Percentiles rank a stretch among this genome's conserved stretches.
These are phyloP conservation scores for Tetramorium alpestre DNA, from an alignment of 1,140 invertebrate species.

Conservation along the genomic window DNA sequence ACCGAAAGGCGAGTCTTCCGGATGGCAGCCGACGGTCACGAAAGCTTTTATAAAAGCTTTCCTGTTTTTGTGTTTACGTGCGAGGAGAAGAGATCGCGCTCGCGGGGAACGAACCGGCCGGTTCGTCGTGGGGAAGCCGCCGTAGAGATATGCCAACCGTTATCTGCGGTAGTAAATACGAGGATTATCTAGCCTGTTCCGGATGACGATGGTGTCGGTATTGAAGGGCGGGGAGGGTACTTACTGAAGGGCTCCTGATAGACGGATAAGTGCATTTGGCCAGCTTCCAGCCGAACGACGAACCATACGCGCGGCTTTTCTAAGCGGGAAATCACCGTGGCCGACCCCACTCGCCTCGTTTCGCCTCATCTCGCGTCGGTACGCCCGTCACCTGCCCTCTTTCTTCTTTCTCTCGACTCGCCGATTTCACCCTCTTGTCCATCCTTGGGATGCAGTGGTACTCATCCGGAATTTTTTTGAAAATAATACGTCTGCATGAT, in stretches of 20 bases:
- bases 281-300: slow-evolving; percentile 79
- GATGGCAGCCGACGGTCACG: slow-evolving; percentile 39
- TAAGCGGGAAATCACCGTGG: slow-evolving; percentile 78
- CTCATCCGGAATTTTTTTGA: background rate
- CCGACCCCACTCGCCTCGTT: slow-evolving; percentile 64
- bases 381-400: slow-evolving; percentile 55
- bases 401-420: slow-evolving; percentile 45
- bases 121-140: slow-evolving; percentile 24
- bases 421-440: slow-evolving; percentile 49
- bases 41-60: slow-evolving; percentile 71
- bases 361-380: slow-evolving; percentile 53
- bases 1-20: slow-evolving; percentile 54
- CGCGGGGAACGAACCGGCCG: background rate
- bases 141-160: slow-evolving; percentile 63
- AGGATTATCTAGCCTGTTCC: slow-evolving; percentile 73
- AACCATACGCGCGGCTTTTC: slow-evolving; percentile 70
- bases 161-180: slow-evolving; percentile 78
- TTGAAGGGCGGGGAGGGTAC: slow-evolving; percentile 27
- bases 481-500: background rate
- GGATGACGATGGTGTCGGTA: slow-evolving; percentile 18
- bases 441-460: slow-evolving; percentile 22
- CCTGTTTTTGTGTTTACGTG: slow-evolving; percentile 80
- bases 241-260: slow-evolving; percentile 72
- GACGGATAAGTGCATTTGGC: slow-evolving; percentile 84
- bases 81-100: slow-evolving; percentile 60